Base-by-base conservation (phyloP, 2,797 vertebrate genomes). In the Pogoniulus pusillus region DNA sequence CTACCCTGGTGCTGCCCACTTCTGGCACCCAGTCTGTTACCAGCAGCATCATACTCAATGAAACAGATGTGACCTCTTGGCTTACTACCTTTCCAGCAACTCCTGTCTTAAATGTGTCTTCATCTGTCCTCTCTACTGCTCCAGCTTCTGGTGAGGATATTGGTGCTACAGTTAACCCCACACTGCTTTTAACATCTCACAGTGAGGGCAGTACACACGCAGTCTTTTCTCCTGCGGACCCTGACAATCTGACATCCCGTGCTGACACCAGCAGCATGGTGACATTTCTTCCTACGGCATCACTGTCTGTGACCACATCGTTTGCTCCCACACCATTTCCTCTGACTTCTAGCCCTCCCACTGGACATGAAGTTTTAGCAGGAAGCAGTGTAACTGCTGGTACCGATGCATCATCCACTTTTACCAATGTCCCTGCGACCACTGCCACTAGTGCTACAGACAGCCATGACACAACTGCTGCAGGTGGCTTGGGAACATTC, bases 1-100 rank as follows among this genome's bases (percentile, higher is more conserved):
- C 93, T 69, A 81, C 92, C 4, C 69, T 37, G 93, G 93, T 94
- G 91, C 95, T 97, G 73, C 82, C 97, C 41, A n/a, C 81, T 75
- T 94, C 87, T 0, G 62, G 85, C 57, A 83, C 93, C 43, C 89
- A 78, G 74, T 85, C 91, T 72, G 32, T 90, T 71, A 59, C 71
- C 89, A 95, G 96, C 60, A 96, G 94, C 87, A 53, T 93, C 79
- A 69, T 47, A 22, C 63, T 92, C 49, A 59, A 62, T 16, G 95
- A 94, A 71, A 89, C 91, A 43, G 81, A 82, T 60, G 51, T 59
- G 37, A 63, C 73, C 13, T 96, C 96, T 26, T 45, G 27, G 19
- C 80, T 87, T 82, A 75, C 93, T 60, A 63, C 86, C 45, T 91
- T 87, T 73, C 95, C 24, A 5, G 53, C 37, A 12, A 96, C 85